Conservation (phyloP, 2,797 vertebrate genomes). For the Margarornis squamiger region DNA sequence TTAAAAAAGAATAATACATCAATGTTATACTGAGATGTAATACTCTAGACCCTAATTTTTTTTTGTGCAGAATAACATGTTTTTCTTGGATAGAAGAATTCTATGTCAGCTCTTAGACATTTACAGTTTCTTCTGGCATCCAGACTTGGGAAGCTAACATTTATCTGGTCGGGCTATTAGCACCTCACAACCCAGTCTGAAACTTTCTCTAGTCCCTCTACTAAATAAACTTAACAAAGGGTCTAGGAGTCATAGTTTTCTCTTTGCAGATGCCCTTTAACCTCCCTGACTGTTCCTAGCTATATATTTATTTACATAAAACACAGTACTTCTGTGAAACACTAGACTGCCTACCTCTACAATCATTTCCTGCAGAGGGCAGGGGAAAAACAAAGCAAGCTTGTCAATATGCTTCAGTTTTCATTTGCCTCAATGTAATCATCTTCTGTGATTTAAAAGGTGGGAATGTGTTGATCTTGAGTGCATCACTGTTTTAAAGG, state of each 20-base stretch:
- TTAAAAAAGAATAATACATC: neutral
- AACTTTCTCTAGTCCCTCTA: slow-evolving; percentile 18
- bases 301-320: slow-evolving; percentile 47
- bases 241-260: slow-evolving; percentile 48
- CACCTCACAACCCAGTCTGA: slow-evolving; percentile 62
- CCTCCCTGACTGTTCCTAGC: slow-evolving; percentile 30
- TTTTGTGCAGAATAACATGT: slow-evolving; percentile 10
- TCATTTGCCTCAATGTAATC: neutral
- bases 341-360: neutral
- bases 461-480: neutral
- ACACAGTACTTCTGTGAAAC: slow-evolving; percentile 20
- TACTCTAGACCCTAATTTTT: neutral
- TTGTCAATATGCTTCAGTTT: neutral
- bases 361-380: neutral
- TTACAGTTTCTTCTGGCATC: slow-evolving; percentile 69
- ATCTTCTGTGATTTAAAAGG: neutral
- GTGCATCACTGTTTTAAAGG: neutral
- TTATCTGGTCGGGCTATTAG: slow-evolving; percentile 71
- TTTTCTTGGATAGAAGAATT: slow-evolving; percentile 51
- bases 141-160: slow-evolving; percentile 64
- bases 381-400: fast-evolving
- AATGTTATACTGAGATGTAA: neutral
- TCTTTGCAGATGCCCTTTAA: slow-evolving; percentile 49
- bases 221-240: slow-evolving; percentile 51
- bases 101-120: slow-evolving; percentile 41